Percentiles rank a stretch among this genome's conserved stretches.
These are phyloP conservation scores for Sphinx pinastri DNA, from an alignment of 2,888 invertebrate genomes.

Conservation along the genomic window DNA sequence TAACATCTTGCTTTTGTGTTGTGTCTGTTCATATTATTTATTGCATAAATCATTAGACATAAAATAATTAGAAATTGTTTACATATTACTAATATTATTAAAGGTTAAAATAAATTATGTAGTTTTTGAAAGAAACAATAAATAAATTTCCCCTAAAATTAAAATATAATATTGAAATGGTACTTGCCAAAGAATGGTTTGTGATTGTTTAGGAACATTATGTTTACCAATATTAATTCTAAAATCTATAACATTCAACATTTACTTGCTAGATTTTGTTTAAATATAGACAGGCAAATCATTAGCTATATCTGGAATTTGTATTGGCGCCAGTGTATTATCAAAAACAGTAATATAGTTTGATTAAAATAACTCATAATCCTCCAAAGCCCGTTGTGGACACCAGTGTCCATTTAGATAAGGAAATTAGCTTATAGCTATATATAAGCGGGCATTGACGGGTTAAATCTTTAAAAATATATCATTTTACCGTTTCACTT, in stretches of 20 bases:
- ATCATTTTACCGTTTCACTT: not conserved
- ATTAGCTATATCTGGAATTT: not conserved
- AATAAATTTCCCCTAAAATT: not conserved
- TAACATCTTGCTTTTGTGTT: not conserved
- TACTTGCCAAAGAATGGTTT: slow-evolving; percentile 42
- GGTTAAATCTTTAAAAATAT: too few species aligned
- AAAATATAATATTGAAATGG: not conserved
- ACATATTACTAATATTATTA: not conserved
- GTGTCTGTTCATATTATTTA: not conserved
- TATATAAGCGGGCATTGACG: too few species aligned
- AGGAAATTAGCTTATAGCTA: too few species aligned
- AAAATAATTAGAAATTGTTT: not conserved
- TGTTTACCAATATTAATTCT: not conserved
- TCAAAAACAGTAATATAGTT: too few species aligned
- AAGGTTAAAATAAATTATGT: not conserved
- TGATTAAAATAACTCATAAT: too few species aligned
- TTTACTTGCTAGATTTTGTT: not conserved
- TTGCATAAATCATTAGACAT: not conserved
- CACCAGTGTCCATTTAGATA: too few species aligned
- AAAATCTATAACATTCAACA: not conserved
- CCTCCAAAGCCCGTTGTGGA: too few species aligned
- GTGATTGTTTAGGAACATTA: slow-evolving; percentile 11
- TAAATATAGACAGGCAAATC: not conserved
- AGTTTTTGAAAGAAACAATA: not conserved
- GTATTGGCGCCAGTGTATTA: not conserved